Conservation (phyloP, 64 coral and sea anemone genomes). For the Pachyseris speciosa region DNA sequence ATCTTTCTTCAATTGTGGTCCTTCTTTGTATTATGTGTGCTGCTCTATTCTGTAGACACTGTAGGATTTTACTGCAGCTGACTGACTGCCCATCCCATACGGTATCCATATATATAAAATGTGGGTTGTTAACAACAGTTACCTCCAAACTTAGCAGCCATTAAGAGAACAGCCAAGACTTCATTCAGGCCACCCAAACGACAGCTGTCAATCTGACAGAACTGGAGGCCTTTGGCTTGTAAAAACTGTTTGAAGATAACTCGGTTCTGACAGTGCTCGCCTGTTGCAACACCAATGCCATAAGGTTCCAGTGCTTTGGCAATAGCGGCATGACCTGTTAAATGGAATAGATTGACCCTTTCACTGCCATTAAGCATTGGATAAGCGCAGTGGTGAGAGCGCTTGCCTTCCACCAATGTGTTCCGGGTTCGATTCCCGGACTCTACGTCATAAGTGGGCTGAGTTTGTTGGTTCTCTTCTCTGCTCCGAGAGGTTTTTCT, state of each 20-base stretch:
- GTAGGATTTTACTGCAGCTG: too few species aligned
- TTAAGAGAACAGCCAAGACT: conserved; percentile 78
- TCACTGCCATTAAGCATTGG: too few species aligned
- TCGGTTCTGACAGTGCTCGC: conserved; percentile 94
- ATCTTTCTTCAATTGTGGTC: too few species aligned
- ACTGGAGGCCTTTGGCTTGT: conserved; percentile 86
- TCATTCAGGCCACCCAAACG: conserved; percentile 94
- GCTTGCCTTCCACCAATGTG: too few species aligned
- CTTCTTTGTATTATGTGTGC: too few species aligned
- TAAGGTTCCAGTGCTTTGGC: conserved; percentile 77
- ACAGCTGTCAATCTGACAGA: conserved; percentile 98
- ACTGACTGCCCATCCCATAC: too few species aligned
- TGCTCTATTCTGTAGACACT: too few species aligned
- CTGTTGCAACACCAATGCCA: conserved; percentile 94
- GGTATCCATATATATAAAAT: neutral
- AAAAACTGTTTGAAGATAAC: conserved; percentile 99
- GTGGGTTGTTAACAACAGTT: neutral
- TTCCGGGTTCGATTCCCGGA: too few species aligned
- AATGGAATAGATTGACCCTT: neutral
- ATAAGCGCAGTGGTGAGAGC: too few species aligned
- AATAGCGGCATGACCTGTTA: conserved; percentile 86
- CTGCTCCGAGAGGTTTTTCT: too few species aligned
- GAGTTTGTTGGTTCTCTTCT: too few species aligned
- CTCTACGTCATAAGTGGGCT: too few species aligned
- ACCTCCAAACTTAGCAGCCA: conserved; percentile 99